Base-by-base conservation (phyloP, 1,140 invertebrate genomes). In the Paramacrobiotus metropolitanus region DNA sequence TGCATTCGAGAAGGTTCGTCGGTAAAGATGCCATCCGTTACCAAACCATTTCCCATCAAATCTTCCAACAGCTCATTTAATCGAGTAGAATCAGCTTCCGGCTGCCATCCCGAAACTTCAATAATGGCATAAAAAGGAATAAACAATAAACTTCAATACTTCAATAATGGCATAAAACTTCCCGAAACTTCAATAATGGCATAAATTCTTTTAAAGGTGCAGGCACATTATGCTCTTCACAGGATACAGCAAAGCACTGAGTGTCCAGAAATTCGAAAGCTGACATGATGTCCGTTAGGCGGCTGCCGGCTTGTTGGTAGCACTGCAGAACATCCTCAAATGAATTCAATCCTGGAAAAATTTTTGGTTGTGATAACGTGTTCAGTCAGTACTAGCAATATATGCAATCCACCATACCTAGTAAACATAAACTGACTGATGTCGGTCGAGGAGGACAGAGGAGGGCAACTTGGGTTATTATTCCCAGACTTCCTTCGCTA, bases 201-300 rank as follows among this genome's bases (percentile, higher is more conserved):
- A n/a, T n/a, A n/a, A 80, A 81, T 28, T 79, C 76, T 28, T 71
- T 69, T 62, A 82, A 77, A 29, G 82, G 82, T 59, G 76, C 76
- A 66, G 74, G 77, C 18, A 86, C 64, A n/a, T 79, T 79, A 65
- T 82, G 76, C 9, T 73, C 67, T 1, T 74, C 75, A 1, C 81
- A 79, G 48, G 79, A 75, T 2, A 76, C 73, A 65, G 89, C 70
- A 24, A 18, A 55, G 0, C 84, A 79, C n/a, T 68, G 64, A 28
- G 75, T 74, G 71, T 96, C 91, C 62, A 94, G 84, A 74, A 95
- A 81, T 75, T 96, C 91, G 74, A 86, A 92, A 0, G 91, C 87
- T 28, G 90, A 93, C 21, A 97, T 72, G 63, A 93, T 86, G 76
- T 94, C 90, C 1, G 81, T 83, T 1, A 96, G 74, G 61, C 82